Evolutionary conservation across 2,113 vertebrate genomes (phyloP).

Genomic region (Melanocharis versteri): DNA sequence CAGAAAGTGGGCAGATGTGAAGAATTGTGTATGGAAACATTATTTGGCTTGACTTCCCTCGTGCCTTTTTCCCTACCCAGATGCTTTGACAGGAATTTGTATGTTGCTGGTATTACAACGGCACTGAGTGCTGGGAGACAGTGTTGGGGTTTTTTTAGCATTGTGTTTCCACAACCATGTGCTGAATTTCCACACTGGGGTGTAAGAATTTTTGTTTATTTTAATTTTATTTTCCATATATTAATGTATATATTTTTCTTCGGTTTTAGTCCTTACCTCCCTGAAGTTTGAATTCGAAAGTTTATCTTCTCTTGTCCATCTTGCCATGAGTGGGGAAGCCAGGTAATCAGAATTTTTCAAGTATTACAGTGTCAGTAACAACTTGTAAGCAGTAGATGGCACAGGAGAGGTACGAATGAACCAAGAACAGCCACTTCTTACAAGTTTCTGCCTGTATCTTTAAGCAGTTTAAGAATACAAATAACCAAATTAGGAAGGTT

Average conservation of each 20-base stretch:
- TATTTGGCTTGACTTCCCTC: neutral
- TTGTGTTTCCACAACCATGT: neutral
- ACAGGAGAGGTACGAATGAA: slow-evolving; percentile 62
- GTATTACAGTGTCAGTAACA: neutral
- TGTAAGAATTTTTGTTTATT: neutral
- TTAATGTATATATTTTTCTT: neutral
- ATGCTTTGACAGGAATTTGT: neutral
- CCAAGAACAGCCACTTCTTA: neutral
- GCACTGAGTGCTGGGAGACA: neutral
- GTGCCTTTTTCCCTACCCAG: neutral
- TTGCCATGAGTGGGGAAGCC: neutral
- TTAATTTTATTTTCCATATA: neutral
- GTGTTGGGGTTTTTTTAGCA: neutral
- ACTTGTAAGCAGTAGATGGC: slow-evolving; percentile 72
- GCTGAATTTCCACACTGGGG: neutral
- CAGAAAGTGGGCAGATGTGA: neutral
- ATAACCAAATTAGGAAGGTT: slow-evolving; percentile 43
- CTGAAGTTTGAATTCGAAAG: neutral
- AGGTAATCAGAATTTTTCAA: neutral
- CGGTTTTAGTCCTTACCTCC: neutral
- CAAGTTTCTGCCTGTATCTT: slow-evolving; percentile 10
- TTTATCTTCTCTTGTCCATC: neutral
- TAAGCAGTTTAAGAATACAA: slow-evolving; percentile 32
- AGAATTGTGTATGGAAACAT: neutral
- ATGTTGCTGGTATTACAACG: neutral